Evolutionary conservation across 2,888 invertebrate genomes (phyloP), one percentile per base, ranked within the genome.

Genomic region (Tholera decimalis): DNA sequence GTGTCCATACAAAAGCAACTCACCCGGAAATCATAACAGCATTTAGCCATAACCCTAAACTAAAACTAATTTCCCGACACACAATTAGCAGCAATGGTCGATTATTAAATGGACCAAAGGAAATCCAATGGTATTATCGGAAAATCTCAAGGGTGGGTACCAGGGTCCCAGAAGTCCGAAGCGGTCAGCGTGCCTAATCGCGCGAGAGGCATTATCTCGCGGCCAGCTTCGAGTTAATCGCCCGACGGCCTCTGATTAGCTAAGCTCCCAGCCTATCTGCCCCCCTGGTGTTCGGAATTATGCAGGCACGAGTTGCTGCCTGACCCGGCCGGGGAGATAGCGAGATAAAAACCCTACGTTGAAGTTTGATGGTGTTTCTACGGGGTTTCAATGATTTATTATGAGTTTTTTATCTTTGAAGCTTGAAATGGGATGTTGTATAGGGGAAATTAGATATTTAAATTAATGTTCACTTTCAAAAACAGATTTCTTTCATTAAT

Each of bases 101-200:
- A 83, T 83, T 78, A 82, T 85, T 83, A 86, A 87, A 87, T 85
- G 79, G 87, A 76, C 82, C 86, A 82, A 79, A 80, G 83, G 82
- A 87, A 86, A 87, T 85, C 85, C 85, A 51, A 63, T 76, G 75
- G 85, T 79, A 87, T 88, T 88, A 88, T 87, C 87, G 83, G 83
- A 75, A 83, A 84, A 85, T 87, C 88, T 88, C 88, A 86, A 85
- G 88, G 88, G 88, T 84, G 73, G 80, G 77, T 85, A 91, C 89
- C 88, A 91, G 91, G 89, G 86, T 82, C 82, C 75, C 89, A 91
- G 89, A 85, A 90, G 88, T 79, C 83, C 84, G 89, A 87, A 86
- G 92, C 88, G 94, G 94, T 93, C 94, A 93, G 92, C 87, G 86
- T 84, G 91, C 83, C 92, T 93, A 94, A 93, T 94, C 94, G 94